Evolutionary conservation across 2,888 invertebrate species (phyloP).

Genomic region (Holacanthella duospinosa): DNA sequence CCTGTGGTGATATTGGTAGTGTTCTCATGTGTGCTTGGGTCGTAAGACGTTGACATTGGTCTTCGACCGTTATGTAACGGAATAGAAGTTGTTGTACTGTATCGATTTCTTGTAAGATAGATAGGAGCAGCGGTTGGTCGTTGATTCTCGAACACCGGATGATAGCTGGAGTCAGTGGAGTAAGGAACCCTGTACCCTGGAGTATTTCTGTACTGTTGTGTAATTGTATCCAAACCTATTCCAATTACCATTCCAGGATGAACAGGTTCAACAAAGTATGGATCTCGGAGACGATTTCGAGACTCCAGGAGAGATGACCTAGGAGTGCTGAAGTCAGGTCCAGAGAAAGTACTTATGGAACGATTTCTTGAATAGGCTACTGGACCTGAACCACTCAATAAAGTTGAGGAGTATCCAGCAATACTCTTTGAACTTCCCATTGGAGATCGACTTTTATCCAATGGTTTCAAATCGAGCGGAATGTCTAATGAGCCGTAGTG

Average conservation of each 20-base stretch:
- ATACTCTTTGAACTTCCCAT: background rate
- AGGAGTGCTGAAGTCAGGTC: background rate
- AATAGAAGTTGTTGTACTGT: slow-evolving; percentile 14
- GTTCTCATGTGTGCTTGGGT: background rate
- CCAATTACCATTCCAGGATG: background rate
- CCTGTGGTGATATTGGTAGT: background rate
- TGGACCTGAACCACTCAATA: background rate
- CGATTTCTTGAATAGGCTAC: background rate
- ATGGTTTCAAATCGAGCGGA: slow-evolving; percentile 19
- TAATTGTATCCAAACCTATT: background rate
- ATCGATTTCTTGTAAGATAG: slow-evolving; percentile 25
- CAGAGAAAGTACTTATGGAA: background rate
- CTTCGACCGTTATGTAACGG: slow-evolving; percentile 16
- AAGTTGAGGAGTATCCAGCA: background rate
- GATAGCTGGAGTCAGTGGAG: background rate
- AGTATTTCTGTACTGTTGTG: background rate
- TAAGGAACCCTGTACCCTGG: background rate
- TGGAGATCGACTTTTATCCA: background rate
- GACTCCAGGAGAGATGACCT: background rate
- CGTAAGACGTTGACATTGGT: slow-evolving; percentile 12
- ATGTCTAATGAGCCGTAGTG: slow-evolving; percentile 2
- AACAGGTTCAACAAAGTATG: background rate
- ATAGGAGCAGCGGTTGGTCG: background rate
- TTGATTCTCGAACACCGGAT: background rate
- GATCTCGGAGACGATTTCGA: background rate